Evolutionary conservation across 2,888 invertebrate species (phyloP).

Genomic region (Chaitophorus viminalis): DNA sequence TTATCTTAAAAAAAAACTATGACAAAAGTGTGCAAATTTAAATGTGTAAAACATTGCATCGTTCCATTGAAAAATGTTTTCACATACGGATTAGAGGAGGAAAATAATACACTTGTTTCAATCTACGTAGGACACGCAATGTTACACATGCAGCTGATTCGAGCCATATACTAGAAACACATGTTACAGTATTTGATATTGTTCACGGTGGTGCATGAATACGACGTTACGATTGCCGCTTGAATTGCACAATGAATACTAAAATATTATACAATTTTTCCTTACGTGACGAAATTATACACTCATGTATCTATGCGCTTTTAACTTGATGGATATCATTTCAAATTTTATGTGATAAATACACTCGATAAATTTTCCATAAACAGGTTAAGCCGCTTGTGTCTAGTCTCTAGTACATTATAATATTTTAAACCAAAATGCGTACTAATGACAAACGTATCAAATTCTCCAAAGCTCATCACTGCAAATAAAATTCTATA

Average conservation of each 20-base stretch:
- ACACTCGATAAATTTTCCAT: too few species aligned
- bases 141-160: not conserved
- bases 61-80: constrained; percentile 2
- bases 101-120: constrained; percentile 15
- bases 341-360: too few species aligned
- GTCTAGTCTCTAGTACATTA: too few species aligned
- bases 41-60: not conserved
- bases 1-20: too few species aligned
- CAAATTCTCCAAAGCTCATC: too few species aligned
- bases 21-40: not conserved
- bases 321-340: too few species aligned
- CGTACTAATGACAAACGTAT: too few species aligned
- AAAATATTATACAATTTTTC: not conserved
- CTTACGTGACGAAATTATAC: not conserved
- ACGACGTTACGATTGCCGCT: not conserved
- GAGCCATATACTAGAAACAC: not conserved
- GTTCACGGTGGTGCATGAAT: not conserved
- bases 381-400: too few species aligned
- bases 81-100: not conserved
- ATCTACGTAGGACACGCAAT: not conserved
- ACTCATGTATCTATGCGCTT: not conserved
- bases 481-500: too few species aligned
- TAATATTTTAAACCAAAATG: too few species aligned
- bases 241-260: constrained; percentile 8
- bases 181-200: too few species aligned